A percentile compares a stretch with the other conserved stretches of the same genome.
phyloP scores from a whole-genome alignment of 2,113 vertebrate species.

The Tretioscincus oriximinensis region DNA sequence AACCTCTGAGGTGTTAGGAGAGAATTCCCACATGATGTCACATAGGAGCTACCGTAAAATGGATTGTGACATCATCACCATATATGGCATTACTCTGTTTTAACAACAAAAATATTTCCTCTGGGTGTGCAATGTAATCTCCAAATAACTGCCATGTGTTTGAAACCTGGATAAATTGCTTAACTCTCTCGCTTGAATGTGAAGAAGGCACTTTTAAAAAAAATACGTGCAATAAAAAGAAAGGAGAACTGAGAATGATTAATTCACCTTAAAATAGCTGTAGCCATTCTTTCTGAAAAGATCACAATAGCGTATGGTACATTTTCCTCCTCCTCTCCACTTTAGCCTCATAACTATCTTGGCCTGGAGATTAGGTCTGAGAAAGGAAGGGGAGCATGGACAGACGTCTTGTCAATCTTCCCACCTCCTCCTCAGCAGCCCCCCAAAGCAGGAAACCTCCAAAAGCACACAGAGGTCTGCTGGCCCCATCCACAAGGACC shows the following conservation, averaged over 20 bases:
- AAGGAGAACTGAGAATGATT: neutral
- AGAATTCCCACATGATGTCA: constrained; percentile 12
- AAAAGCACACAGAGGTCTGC: too few species aligned
- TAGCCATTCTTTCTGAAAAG: too few species aligned
- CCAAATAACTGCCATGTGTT: neutral
- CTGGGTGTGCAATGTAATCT: neutral
- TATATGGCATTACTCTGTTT: constrained; percentile 7
- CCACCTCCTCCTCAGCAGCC: too few species aligned
- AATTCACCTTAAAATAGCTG: neutral
- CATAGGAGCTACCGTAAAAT: neutral
- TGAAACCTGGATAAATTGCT: neutral
- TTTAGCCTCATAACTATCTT: too few species aligned
- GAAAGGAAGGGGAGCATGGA: too few species aligned
- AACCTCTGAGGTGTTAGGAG: neutral
- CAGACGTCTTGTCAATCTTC: too few species aligned
- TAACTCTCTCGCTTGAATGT: neutral
- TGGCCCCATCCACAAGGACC: too few species aligned
- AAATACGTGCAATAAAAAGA: neutral
- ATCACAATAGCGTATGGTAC: too few species aligned
- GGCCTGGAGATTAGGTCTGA: too few species aligned
- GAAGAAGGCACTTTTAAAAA: neutral
- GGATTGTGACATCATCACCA: constrained; percentile 13
- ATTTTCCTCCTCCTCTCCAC: too few species aligned
- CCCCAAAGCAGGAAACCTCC: too few species aligned
- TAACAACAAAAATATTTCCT: neutral